Evolutionary conservation across 2,113 vertebrate species (phyloP).

Genomic region (Lathamus discolor): DNA sequence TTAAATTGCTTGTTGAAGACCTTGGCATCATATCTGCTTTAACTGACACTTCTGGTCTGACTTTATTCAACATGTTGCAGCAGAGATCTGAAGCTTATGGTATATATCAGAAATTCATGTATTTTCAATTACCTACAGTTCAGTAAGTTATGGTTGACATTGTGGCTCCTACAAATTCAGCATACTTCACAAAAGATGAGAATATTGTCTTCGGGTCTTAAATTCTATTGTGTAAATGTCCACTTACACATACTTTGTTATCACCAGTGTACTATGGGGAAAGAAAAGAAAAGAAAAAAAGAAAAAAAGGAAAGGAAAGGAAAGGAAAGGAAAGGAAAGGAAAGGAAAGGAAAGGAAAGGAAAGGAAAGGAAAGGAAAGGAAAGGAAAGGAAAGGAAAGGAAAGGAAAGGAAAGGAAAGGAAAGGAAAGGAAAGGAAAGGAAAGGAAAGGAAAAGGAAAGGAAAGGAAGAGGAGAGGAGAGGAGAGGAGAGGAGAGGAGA

Average conservation of each 20-base stretch:
- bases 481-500: rapidly evolving
- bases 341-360: too few species aligned
- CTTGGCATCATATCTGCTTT: not conserved
- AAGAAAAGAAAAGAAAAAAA: not conserved
- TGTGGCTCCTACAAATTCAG: not conserved
- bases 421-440: not conserved
- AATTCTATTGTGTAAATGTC: not conserved
- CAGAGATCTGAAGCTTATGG: not conserved
- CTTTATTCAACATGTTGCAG: not conserved
- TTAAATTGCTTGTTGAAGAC: not conserved
- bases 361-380: rapidly evolving
- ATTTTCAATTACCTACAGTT: not conserved
- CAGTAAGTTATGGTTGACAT: not conserved
- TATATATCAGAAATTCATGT: not conserved
- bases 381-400: not conserved
- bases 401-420: not conserved
- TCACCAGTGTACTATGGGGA: not conserved
- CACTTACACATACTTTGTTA: not conserved
- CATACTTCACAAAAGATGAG: not conserved
- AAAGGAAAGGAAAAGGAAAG: not conserved
- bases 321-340: not conserved
- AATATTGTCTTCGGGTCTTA: not conserved
- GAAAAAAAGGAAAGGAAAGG: too few species aligned
- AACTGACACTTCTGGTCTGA: not conserved
- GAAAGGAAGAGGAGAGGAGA: not conserved